Evolutionary conservation across 2,888 invertebrate genomes (phyloP).

Genomic region (Acanthosoma haemorrhoidale): DNA sequence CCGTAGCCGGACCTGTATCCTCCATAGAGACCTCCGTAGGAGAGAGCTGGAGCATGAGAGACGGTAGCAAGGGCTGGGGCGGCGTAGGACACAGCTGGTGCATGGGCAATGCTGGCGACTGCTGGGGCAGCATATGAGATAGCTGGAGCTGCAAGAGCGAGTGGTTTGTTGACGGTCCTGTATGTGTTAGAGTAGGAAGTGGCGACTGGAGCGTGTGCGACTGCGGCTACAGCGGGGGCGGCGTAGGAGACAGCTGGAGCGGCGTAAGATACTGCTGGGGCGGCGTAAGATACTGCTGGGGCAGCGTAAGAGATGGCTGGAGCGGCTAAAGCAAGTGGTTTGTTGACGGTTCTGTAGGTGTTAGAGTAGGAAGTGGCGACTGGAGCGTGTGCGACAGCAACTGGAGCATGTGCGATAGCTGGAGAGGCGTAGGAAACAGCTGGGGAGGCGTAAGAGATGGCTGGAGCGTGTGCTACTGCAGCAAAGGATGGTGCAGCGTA

Average conservation of each 20-base stretch:
- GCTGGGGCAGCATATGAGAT: no score
- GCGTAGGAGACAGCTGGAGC: conserved; percentile 42
- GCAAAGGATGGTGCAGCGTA: not conserved
- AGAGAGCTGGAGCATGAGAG: not conserved
- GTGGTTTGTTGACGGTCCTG: no score
- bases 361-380: no score
- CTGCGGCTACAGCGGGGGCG: not conserved
- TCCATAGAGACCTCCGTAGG: not conserved
- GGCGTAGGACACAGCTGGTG: not conserved
- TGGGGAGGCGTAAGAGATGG: not conserved
- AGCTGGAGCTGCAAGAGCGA: no score
- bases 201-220: conserved; percentile 21
- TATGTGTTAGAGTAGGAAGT: no score
- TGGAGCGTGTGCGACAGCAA: no score
- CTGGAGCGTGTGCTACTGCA: not conserved
- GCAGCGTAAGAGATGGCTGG: no score
- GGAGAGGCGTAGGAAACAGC: no score
- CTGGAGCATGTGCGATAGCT: not conserved
- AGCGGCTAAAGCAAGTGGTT: no score
- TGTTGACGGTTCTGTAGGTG: no score
- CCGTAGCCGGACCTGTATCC: not conserved
- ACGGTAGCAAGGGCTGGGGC: no score
- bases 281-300: conserved; percentile 11
- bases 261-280: not conserved
- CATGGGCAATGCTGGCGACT: not conserved